A percentile compares a stretch with the other conserved stretches of the same genome.
These are phyloP conservation scores for Pipistrellus kuhlii DNA, from an alignment of 2,797 vertebrate genomes.

Conservation along the genomic window DNA sequence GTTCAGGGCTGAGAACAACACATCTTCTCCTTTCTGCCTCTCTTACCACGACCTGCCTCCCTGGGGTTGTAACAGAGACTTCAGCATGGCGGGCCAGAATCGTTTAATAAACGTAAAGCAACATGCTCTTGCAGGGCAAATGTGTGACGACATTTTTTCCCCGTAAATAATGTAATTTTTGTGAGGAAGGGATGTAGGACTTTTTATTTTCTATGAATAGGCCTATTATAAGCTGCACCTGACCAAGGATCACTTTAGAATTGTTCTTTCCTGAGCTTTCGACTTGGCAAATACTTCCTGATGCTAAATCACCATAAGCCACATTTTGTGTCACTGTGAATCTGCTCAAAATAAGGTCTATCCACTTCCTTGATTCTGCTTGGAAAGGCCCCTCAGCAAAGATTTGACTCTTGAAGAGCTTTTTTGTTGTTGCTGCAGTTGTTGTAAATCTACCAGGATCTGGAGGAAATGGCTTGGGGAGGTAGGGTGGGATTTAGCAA, in stretches of 20 bases:
- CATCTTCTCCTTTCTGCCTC: constrained; percentile 56
- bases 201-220: constrained; percentile 83
- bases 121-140: constrained; percentile 76
- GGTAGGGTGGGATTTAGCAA: background rate
- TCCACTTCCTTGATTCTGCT: constrained; percentile 61
- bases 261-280: constrained; percentile 76
- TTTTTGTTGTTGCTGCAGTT: background rate
- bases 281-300: constrained; percentile 83
- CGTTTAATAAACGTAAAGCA: constrained; percentile 82
- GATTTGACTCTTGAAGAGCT: constrained; percentile 61
- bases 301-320: constrained; percentile 82
- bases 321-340: constrained; percentile 74
- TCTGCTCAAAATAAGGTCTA: constrained; percentile 74
- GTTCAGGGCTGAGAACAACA: constrained; percentile 60
- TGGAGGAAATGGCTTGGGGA: constrained; percentile 10
- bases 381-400: constrained; percentile 63
- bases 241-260: constrained; percentile 83
- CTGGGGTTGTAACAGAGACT: constrained; percentile 79
- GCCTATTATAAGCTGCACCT: constrained; percentile 84
- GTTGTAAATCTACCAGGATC: constrained; percentile 16
- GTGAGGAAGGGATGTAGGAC: constrained; percentile 74
- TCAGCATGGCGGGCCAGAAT: constrained; percentile 36
- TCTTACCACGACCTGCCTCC: constrained; percentile 52
- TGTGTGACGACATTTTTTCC: constrained; percentile 83
- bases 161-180: constrained; percentile 86